Base-by-base conservation (phyloP, 2,888 invertebrate genomes). In the Platycheirus albimanus region DNA sequence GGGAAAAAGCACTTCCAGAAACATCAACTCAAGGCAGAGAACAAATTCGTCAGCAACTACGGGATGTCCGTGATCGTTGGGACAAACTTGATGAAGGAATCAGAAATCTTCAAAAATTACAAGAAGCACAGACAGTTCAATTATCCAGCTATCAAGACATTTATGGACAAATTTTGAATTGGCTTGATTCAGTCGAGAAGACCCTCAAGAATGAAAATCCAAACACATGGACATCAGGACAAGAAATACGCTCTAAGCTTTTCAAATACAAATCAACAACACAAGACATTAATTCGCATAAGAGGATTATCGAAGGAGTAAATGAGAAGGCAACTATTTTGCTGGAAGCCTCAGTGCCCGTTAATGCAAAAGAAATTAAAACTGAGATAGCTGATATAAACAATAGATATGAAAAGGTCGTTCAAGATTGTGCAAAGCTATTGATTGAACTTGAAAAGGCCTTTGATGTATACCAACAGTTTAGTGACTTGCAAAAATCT, bases 1-100 rank as follows among this genome's bases (percentile, higher is more conserved):
- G 97, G 2, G 98, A 99, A 88, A 95, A 95, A 89, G 93, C 98
- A n/a, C 93, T 97, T 80, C 96, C 98, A 0, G 97, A 97, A 90
- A 99, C 98, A 1, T 96, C 98, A 8, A 95, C 98, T 0, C 94
- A 95, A 86, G 98, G 98, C 0, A 93, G 98, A 81, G 98, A 99
- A 90, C 94, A 93, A 64, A 95, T 98, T 70, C 93, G 98, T n/a
- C 94, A 95, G 85, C 96, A 98, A 89, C 91, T 98, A 72, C 93
- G 97, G 87, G 92, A 93, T 24, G 93, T 96, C 13, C 93, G 97
- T 86, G 96, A 97, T 88, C 93, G 96, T 88, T 98, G 97, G 97
- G 98, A 98, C 87, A 94, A 93, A 88, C 92, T 98, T 0, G 95
- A 96, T 84, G 97, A 96, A 87, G 95, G 95, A 20, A 95, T 98